These are phyloP conservation scores for Bradypus variegatus DNA, from an alignment of 2,797 vertebrate genomes.

Conservation along the genomic window DNA sequence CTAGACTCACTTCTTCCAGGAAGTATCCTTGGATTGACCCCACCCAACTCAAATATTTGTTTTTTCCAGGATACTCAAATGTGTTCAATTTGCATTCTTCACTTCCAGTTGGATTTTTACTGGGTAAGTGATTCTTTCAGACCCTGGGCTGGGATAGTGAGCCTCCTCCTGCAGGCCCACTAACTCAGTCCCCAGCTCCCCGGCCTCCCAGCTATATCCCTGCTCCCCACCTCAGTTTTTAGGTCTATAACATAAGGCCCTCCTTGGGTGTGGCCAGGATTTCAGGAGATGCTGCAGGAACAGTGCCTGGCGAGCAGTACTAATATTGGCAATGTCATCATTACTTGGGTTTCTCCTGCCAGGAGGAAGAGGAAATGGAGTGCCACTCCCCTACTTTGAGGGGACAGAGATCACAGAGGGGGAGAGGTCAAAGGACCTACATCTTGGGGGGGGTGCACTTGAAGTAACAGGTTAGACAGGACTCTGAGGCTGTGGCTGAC, in stretches of 20 bases:
- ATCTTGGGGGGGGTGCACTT: not conserved
- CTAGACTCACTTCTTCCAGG: not conserved
- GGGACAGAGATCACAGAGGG: not conserved
- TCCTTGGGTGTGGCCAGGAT: not conserved
- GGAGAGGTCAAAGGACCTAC: not conserved
- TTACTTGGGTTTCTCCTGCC: not conserved
- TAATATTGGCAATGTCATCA: not conserved
- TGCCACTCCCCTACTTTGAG: not conserved
- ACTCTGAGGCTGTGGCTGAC: not conserved
- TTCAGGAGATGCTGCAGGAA: not conserved
- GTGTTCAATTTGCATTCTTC: rapidly evolving
- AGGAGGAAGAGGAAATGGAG: not conserved
- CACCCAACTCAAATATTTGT: not conserved
- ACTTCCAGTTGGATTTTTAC: not conserved
- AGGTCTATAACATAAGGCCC: not conserved
- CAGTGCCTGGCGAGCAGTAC: not conserved
- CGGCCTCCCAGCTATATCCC: not conserved
- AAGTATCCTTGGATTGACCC: not conserved
- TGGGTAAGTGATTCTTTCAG: not conserved
- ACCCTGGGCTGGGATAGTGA: not conserved
- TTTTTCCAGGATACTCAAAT: not conserved
- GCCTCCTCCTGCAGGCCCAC: not conserved
- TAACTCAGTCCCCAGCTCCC: not conserved
- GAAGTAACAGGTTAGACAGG: not conserved
- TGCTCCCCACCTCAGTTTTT: not conserved